A percentile compares a stretch with the other conserved stretches of the same genome.
Conservation (phyloP, 1,140 invertebrate genomes). For the Phymastichus coffea region DNA sequence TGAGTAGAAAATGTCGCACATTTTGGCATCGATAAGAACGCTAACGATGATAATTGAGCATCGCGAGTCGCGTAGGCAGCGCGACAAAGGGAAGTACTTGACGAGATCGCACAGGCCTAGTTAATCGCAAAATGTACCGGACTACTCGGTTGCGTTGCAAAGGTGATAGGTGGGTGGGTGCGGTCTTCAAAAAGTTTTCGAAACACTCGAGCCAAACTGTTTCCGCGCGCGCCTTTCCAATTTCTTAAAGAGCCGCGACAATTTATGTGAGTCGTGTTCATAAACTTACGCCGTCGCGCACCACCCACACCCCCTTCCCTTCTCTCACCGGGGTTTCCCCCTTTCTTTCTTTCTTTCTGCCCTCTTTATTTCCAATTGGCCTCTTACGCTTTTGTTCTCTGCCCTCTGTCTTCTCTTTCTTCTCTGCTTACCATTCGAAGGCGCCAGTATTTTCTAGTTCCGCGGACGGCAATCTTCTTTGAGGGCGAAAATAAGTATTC, state of each 20-base stretch:
- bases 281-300: constrained; percentile 52
- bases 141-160: no score
- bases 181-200: constrained; percentile 53
- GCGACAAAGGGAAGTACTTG: not conserved
- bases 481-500: no score
- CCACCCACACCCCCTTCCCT: constrained; percentile 23
- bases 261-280: constrained; percentile 59
- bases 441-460: no score
- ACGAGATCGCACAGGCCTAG: no score
- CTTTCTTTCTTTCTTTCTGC: constrained; percentile 18
- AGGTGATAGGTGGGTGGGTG: constrained; percentile 16
- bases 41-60: no score
- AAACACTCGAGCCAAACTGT: constrained; percentile 55
- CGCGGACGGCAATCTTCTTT: no score
- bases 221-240: constrained; percentile 52
- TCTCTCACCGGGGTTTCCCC: constrained; percentile 11
- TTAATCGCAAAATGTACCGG: no score
- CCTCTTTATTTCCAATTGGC: constrained; percentile 8
- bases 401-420: not conserved
- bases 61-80: not conserved
- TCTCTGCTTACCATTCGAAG: not conserved
- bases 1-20: no score
- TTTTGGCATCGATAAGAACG: no score
- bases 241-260: constrained; percentile 59
- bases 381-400: not conserved